Conservation (phyloP, 2,797 vertebrate species). For the Sebastes paucispinis region DNA sequence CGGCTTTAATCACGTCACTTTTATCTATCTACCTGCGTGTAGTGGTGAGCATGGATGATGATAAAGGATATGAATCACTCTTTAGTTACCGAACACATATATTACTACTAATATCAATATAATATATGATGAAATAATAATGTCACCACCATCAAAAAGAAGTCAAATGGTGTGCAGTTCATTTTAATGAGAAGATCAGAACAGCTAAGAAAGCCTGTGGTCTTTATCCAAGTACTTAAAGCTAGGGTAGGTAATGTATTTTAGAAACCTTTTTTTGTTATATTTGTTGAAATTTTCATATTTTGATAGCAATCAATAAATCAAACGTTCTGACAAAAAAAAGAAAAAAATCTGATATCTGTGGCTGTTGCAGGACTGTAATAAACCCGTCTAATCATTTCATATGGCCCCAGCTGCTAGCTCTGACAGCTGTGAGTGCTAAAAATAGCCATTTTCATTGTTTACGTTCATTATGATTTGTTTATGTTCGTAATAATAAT, state of each 20-base stretch:
- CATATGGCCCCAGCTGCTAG: no score
- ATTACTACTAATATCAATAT: not conserved
- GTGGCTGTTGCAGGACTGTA: no score
- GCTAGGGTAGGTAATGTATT: not conserved
- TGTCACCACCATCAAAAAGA: not conserved
- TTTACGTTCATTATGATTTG: no score
- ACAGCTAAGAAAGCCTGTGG: not conserved
- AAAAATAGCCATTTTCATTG: no score
- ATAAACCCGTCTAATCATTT: no score
- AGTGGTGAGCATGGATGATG: not conserved
- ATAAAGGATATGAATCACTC: constrained; percentile 8
- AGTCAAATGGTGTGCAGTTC: not conserved
- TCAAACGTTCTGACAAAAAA: no score
- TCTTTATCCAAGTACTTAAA: not conserved
- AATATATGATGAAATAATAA: not conserved
- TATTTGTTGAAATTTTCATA: no score
- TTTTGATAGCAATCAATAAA: no score
- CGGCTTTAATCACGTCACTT: constrained; percentile 47
- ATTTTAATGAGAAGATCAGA: constrained; percentile 8
- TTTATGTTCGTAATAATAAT: no score
- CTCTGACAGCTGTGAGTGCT: no score
- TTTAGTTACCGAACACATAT: not conserved
- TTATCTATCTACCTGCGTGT: constrained; percentile 16
- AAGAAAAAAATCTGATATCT: no score
- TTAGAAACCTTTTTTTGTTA: no score